Evolutionary conservation across 2,113 vertebrate genomes (phyloP).

Genomic region (Raja brachyura): DNA sequence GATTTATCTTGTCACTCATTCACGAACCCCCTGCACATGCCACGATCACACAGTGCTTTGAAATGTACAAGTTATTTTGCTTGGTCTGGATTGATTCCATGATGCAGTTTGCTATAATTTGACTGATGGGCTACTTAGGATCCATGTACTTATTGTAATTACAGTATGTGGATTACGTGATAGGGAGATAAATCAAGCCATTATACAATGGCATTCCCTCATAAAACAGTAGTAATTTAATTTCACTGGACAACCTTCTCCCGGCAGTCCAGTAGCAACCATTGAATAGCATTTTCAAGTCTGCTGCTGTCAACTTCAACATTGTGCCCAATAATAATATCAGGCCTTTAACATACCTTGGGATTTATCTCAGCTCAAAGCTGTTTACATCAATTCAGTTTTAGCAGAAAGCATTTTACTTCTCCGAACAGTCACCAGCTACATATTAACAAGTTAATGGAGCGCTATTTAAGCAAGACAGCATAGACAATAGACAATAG

Average conservation of each 20-base stretch:
- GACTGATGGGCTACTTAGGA: slow-evolving; percentile 66
- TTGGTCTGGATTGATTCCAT: slow-evolving; percentile 21
- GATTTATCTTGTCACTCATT: not conserved
- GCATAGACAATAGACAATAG: too few relatives aligned
- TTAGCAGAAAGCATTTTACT: not conserved
- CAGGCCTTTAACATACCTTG: not conserved
- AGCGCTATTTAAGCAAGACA: not conserved
- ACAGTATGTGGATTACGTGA: slow-evolving; percentile 67
- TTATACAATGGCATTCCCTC: slow-evolving; percentile 60
- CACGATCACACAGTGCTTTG: not conserved
- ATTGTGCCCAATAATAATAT: not conserved
- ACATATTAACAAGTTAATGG: not conserved
- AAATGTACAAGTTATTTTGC: slow-evolving; percentile 18
- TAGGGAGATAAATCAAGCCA: slow-evolving; percentile 80
- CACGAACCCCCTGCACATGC: not conserved
- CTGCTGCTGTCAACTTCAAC: not conserved
- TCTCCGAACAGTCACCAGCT: not conserved
- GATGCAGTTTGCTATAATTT: slow-evolving; percentile 49
- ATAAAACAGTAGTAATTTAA: slow-evolving; percentile 66
- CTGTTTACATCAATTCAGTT: not conserved
- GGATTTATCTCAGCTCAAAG: not conserved
- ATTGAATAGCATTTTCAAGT: not conserved
- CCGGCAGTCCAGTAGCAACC: slow-evolving; percentile 46
- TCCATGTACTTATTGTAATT: slow-evolving; percentile 70
- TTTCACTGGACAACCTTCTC: slow-evolving; percentile 56